Base-by-base conservation (phyloP, 2,888 invertebrate genomes). In the Philaethria dido region DNA sequence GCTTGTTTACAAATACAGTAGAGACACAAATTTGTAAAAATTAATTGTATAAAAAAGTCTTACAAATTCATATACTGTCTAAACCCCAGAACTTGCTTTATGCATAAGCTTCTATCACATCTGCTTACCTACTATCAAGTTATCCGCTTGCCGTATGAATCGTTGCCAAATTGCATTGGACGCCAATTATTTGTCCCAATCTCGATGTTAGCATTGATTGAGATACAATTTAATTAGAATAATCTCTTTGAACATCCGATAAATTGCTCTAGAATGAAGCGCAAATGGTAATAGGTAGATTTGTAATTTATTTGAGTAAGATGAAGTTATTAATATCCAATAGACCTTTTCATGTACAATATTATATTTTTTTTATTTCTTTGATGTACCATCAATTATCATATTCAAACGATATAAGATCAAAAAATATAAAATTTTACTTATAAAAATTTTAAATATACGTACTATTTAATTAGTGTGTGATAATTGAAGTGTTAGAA, bases 81-180 rank as follows among this genome's bases (percentile, higher is more conserved):
- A 20, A n/a, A 5, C 14, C 22, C 22, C 8, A 57, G 22, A 57
- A 42, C 39, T 42, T 44, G 42, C 50, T 50, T 60, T 42, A 33
- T 39, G 13, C 45, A 44, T 60, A 44, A 60, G 65, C 65, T 39
- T 60, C 29, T 59, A 65, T 60, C 42, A 50, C 65, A 60, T 59
- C 64, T 65, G 65, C 44, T 65, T 60, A 52, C 52, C 33, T 52
- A 65, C 65, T 59, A 50, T 36, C 44, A 44, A 50, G 29, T 9
- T 57, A 29, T 45, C 45, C 47, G 25, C 52, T 52, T 29, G 29
- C 52, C 29, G 29, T 60, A 57, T 57, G 57, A 42, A 42, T 16
- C 48, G 65, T 65, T 65, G 65, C 65, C 65, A 65, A 57, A 65
- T 57, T 59, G 33, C 65, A 60, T 59, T 50, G 60, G 60, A 50